A percentile compares a stretch with the other conserved stretches of the same genome.
These are phyloP conservation scores for Eupeodes latifasciatus DNA, from an alignment of 2,888 invertebrate species.

Conservation along the genomic window DNA sequence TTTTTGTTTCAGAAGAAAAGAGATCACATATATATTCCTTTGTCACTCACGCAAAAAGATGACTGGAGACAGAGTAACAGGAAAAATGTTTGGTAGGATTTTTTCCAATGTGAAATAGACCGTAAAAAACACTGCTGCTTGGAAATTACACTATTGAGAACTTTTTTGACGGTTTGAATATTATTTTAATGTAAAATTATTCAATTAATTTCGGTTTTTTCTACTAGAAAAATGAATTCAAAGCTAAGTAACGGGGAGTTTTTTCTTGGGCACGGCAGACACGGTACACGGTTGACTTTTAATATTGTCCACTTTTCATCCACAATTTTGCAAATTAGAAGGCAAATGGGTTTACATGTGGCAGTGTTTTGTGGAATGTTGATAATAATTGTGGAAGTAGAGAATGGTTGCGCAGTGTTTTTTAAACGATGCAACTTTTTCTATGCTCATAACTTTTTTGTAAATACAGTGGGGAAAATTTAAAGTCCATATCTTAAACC, in stretches of 20 bases:
- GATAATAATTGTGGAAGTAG: slow-evolving; percentile 50
- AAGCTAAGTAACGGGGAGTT: slow-evolving; percentile 14
- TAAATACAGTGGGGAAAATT: too few relatives aligned
- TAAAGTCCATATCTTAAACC: too few relatives aligned
- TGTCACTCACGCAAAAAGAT: slow-evolving; percentile 39
- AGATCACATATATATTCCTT: slow-evolving; percentile 39
- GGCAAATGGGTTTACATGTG: slow-evolving; percentile 47
- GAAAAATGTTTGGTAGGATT: slow-evolving; percentile 33
- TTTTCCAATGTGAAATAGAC: slow-evolving; percentile 43
- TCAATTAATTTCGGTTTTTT: slow-evolving; percentile 5
- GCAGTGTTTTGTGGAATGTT: slow-evolving; percentile 43
- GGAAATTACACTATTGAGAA: slow-evolving; percentile 7
- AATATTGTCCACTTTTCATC: slow-evolving; percentile 42
- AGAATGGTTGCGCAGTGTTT: not conserved
- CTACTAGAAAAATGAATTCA: slow-evolving; percentile 39
- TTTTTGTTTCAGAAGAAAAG: slow-evolving; percentile 13
- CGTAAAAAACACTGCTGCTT: slow-evolving; percentile 42
- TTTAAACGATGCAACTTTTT: not conserved
- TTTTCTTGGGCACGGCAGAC: not conserved
- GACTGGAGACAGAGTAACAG: slow-evolving; percentile 34
- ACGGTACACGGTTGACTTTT: slow-evolving; percentile 39
- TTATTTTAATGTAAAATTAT: slow-evolving; percentile 20
- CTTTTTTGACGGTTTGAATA: slow-evolving; percentile 11
- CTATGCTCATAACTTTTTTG: too few relatives aligned
- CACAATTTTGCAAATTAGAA: slow-evolving; percentile 37